Evolutionary conservation across 2,888 invertebrate species (phyloP).

Genomic region (Hypomecis atomaria): DNA sequence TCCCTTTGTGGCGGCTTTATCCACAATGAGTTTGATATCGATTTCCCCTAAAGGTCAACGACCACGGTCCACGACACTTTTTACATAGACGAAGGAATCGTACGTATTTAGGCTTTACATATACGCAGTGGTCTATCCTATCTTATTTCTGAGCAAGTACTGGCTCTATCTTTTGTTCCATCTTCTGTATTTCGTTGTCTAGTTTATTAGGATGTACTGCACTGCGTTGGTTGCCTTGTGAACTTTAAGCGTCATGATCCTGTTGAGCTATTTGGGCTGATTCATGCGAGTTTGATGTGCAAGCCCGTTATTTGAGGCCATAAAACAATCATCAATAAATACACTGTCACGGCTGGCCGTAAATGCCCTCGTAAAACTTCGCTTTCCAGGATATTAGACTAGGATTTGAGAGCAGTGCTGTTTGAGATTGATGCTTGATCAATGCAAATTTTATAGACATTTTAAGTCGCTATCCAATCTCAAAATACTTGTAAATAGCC

Average conservation of each 20-base stretch:
- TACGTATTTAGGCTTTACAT: slow-evolving; percentile 6
- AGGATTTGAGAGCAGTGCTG: slow-evolving; percentile 39
- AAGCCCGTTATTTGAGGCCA: slow-evolving; percentile 47
- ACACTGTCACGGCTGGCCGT: slow-evolving; percentile 55
- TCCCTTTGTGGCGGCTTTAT: slow-evolving; percentile 50
- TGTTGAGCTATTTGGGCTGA: slow-evolving; percentile 21
- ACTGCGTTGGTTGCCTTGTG: background rate
- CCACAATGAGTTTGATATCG: slow-evolving; percentile 65
- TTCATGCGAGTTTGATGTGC: slow-evolving; percentile 31
- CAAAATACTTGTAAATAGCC: too few species aligned
- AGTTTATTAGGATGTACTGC: background rate
- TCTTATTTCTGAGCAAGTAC: background rate
- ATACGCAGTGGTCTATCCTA: slow-evolving; percentile 1
- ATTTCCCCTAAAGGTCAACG: slow-evolving; percentile 68
- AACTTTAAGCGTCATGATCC: slow-evolving; percentile 10
- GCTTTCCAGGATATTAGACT: slow-evolving; percentile 49
- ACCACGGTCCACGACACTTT: slow-evolving; percentile 57
- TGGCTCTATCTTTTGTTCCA: too few species aligned
- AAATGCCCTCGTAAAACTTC: slow-evolving; percentile 62
- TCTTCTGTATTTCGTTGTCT: too few species aligned
- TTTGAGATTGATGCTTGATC: slow-evolving; percentile 21
- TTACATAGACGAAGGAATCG: slow-evolving; percentile 30
- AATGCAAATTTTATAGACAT: slow-evolving; percentile 15
- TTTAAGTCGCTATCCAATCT: too few species aligned
- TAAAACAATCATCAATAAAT: slow-evolving; percentile 68